Percentiles rank a stretch among this genome's conserved stretches.
Conservation (phyloP, 2,888 invertebrate genomes). For the Spilarctia lutea region DNA sequence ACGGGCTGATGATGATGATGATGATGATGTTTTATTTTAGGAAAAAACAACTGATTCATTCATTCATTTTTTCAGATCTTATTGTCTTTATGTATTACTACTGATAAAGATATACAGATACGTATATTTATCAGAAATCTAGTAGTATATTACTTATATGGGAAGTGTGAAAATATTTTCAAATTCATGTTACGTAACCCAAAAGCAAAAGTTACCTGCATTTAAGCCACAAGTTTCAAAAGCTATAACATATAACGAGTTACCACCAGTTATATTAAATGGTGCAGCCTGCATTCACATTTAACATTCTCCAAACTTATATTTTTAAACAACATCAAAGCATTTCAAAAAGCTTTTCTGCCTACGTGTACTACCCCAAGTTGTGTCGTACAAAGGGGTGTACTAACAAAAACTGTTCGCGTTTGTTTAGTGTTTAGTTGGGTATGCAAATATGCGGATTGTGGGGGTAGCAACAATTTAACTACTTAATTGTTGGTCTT, state of each 20-base stretch:
- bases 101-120: too few species aligned
- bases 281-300: constrained; percentile 11
- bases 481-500: constrained; percentile 7
- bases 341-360: constrained; percentile 11
- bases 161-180: not conserved
- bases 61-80: too few species aligned
- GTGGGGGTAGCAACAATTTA: not conserved
- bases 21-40: too few species aligned
- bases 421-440: constrained; percentile 47
- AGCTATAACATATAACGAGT: constrained; percentile 10
- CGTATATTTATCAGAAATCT: too few species aligned
- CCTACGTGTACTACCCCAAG: not conserved
- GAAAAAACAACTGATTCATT: too few species aligned
- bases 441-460: constrained; percentile 36
- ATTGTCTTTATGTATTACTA: too few species aligned
- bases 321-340: constrained; percentile 18
- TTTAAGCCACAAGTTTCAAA: not conserved
- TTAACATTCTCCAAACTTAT: not conserved
- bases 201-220: not conserved
- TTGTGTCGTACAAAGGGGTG: constrained; percentile 14
- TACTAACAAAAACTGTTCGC: constrained; percentile 42
- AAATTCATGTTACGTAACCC: not conserved
- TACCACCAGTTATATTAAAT: constrained; percentile 5
- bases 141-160: too few species aligned
- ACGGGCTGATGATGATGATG: too few species aligned